Evolutionary conservation across 1,140 invertebrate genomes (phyloP), one percentile per base, ranked within the genome.

Genomic region (Brachionus sp.): DNA sequence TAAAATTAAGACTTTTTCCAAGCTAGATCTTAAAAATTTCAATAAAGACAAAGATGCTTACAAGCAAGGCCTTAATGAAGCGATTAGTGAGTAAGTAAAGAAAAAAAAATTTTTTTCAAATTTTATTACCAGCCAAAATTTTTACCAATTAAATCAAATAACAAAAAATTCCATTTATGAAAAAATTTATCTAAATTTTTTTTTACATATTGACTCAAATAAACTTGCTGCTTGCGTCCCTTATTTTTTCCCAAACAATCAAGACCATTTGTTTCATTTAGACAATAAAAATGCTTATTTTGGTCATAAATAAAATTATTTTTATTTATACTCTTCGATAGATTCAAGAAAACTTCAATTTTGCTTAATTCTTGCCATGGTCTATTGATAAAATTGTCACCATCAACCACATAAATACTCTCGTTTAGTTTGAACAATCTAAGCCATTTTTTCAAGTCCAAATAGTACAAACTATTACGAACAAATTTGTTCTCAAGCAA

Each of bases 41-140:
- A 80, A 80, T 25, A 57, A 66, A 80, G 77, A 80, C 39, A 80
- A 80, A 42, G 50, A 80, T 29, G 77, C 50, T 19, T 80, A 80
- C 13, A 80, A 80, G 19, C n/a, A 62, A 10, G 77, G 46, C 19
- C 35, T 80, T 13, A 33, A 80, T 62, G 50, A 80, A 13, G 50
- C 77, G 3, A 25, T 80, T 42, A 80, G 57, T 37, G 10, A 29
- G 77, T 80, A 80, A 80, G 77, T 62, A 62, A 78, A 78, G 13
- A 25, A 62, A 39, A 39, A 75, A 33, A 44, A 50, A 19, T 33
- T 7, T 42, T 42, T 37, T 39, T 9, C n/a, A 78, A 78, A 57
- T 19, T 78, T 80, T 66, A 46, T 75, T 44, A 80, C 77, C 77
- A 80, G 29, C 57, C 23, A 66, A 80, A 80, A 29, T 66, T 37